phyloP scores from a whole-genome alignment of 2,888 invertebrate genomes.

The Hypselothyrea guttata region DNA sequence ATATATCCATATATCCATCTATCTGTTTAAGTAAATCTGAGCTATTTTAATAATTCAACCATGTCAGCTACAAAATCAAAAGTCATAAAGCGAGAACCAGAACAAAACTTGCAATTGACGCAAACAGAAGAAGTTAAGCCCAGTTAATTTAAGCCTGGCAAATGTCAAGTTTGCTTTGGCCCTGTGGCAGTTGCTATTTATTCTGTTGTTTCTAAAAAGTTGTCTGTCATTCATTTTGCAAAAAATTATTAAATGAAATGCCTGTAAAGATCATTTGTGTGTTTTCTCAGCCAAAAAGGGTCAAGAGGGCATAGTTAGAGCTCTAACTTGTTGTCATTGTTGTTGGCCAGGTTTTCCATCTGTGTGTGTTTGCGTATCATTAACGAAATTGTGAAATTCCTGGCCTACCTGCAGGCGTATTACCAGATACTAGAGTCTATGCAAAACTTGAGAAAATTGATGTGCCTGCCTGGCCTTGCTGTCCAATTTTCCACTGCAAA shows the following conservation, averaged over 20 bases:
- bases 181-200: slow-evolving; percentile 8
- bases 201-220: not conserved
- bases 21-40: too few species aligned
- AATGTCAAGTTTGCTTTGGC: slow-evolving; percentile 8
- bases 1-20: too few species aligned
- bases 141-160: slow-evolving; percentile 6
- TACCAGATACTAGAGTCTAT: not conserved
- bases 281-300: slow-evolving; percentile 1
- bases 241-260: slow-evolving; percentile 43
- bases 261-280: slow-evolving; percentile 25
- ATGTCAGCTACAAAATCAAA: not conserved
- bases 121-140: not conserved
- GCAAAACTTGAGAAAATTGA: slow-evolving; percentile 38
- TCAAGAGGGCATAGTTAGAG: slow-evolving; percentile 1
- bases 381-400: slow-evolving; percentile 36
- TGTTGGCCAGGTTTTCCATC: not conserved
- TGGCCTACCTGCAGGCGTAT: slow-evolving; percentile 46
- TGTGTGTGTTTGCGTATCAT: slow-evolving; percentile 56
- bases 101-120: not conserved
- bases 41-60: slow-evolving; percentile 7
- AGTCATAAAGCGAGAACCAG: slow-evolving; percentile 2
- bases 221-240: slow-evolving; percentile 37
- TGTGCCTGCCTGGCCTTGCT: slow-evolving; percentile 14
- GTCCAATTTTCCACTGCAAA: slow-evolving; percentile 14
- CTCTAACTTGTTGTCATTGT: not conserved